These are phyloP conservation scores for Triplophysa bombifrons DNA, from an alignment of 2,797 vertebrate genomes.

Conservation along the genomic window DNA sequence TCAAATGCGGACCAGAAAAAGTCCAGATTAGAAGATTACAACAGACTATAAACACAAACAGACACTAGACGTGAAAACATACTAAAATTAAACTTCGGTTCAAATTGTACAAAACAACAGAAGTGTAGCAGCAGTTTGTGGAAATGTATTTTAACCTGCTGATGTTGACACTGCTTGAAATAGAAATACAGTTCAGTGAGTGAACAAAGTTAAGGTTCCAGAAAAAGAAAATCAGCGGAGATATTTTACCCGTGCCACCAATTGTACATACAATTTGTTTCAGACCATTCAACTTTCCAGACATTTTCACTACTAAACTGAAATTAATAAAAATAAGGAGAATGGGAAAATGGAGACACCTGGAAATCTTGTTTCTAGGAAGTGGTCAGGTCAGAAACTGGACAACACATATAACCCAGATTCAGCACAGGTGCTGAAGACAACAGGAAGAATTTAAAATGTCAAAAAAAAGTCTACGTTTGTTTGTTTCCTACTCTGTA, in stretches of 20 bases:
- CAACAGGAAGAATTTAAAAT: not conserved
- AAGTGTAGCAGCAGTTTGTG: conserved; percentile 9
- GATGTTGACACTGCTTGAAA: conserved; percentile 48
- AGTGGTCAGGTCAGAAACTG: not conserved
- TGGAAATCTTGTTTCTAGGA: no score
- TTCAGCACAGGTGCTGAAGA: not conserved
- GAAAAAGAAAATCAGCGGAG: conserved; percentile 6
- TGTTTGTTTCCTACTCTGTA: not conserved
- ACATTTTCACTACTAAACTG: no score
- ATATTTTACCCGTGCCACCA: no score
- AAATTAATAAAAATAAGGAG: no score
- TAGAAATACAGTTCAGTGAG: conserved; percentile 28
- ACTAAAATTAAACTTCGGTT: conserved; percentile 19
- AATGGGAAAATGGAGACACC: no score
- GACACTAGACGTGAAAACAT: conserved; percentile 39
- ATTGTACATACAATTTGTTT: not conserved
- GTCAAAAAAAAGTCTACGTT: no score
- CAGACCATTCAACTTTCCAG: not conserved
- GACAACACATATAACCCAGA: not conserved
- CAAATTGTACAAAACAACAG: conserved; percentile 26
- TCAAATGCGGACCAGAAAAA: conserved; percentile 49
- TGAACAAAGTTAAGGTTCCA: conserved; percentile 37
- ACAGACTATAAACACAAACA: conserved; percentile 41
- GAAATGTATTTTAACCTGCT: conserved; percentile 33
- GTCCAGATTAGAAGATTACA: conserved; percentile 38